Base-by-base conservation (phyloP, 2,888 invertebrate genomes). In the Lithophane leautieri region DNA sequence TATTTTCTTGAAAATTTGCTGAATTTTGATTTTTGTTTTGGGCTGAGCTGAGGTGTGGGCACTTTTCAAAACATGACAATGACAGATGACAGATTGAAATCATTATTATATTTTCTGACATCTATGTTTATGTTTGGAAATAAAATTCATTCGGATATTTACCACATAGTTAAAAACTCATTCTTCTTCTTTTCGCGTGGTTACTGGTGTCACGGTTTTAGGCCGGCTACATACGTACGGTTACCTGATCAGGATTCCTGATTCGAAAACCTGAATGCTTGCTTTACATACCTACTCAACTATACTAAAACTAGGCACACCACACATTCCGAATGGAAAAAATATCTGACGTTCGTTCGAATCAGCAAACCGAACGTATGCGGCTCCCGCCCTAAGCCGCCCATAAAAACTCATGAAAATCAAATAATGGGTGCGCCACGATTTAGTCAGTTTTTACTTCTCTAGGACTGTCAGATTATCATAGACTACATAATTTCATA, bases 31-130 rank as follows among this genome's bases (percentile, higher is more conserved):
- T 66, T 25, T 69, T 68, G 63, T 83, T 73, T 44, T 66, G 65
- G 72, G 34, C 25, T 19, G 34, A 40, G 70, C 12, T 40, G 56
- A 56, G 19, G 44, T 76, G 60, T 74, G 50, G 12, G 22, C 56
- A 75, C 68, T 78, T 73, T 81, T 83, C 65, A 81, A 81, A 76
- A 78, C 70, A 74, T 66, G 52, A 66, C 60, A 78, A 71, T 79
- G 54, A 72, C 66, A 58, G 22, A 12, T 70, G 62, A 70, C 74
- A 74, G 47, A 12, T 11, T 2, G 34, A 16, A 66, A 63, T 44
- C 75, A n/a, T n/a, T n/a, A n/a, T n/a, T n/a, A n/a, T n/a, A 52
- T 42, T 22, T 16, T 52, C 14, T 71, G 78, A 63, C 78, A 62
- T 52, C 8, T 7, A 12, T 11, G 42, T 75, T 42, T 77, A 42